Evolutionary conservation across 1,140 invertebrate genomes (phyloP).

Genomic region (Atta colombica): DNA sequence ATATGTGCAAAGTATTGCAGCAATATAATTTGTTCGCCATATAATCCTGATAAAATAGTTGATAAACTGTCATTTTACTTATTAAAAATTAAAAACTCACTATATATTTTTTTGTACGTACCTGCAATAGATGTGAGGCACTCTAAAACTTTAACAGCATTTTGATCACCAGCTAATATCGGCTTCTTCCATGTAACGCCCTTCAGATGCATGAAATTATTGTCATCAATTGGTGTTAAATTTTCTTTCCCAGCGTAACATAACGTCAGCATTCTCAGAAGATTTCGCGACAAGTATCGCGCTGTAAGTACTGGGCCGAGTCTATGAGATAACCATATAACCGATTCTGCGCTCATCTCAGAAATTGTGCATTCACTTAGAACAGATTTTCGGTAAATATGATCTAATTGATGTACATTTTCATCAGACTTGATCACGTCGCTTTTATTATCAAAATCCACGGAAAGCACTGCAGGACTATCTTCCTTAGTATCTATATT

Average conservation of each 20-base stretch:
- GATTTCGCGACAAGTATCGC: constrained; percentile 95
- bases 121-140: constrained; percentile 95
- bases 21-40: constrained; percentile 97
- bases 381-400: constrained; percentile 66
- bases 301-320: constrained; percentile 98
- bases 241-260: constrained; percentile 97
- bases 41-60: constrained; percentile 89
- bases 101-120: constrained; percentile 21
- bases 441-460: constrained; percentile 49
- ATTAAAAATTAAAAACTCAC: neutral
- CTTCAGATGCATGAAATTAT: constrained; percentile 48
- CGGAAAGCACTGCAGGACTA: constrained; percentile 15
- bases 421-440: constrained; percentile 10
- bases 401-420: constrained; percentile 51
- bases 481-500: constrained; percentile 55
- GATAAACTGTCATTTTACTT: constrained; percentile 43
- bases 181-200: constrained; percentile 85
- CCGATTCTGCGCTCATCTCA: constrained; percentile 96
- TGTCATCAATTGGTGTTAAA: constrained; percentile 85
- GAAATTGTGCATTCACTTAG: constrained; percentile 90
- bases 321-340: constrained; percentile 96
- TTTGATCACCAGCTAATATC: constrained; percentile 92
- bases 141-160: constrained; percentile 94
- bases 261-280: constrained; percentile 96
- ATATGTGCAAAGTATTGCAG: constrained; percentile 98